phyloP scores from a whole-genome alignment of 2,797 vertebrate genomes.

The Sebastes diploproa region DNA sequence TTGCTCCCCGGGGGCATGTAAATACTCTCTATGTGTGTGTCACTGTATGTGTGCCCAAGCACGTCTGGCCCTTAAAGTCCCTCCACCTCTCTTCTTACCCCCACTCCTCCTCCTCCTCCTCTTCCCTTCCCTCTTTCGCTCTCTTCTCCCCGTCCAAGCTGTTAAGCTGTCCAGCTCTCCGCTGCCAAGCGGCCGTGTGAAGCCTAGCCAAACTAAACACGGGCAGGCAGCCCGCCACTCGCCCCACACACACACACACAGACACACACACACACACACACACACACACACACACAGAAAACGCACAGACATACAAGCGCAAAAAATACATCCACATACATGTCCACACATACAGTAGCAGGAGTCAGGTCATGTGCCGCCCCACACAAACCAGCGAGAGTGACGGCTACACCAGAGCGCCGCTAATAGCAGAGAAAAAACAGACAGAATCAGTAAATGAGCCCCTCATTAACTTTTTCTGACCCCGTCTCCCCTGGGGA shows the following conservation, averaged over 20 bases:
- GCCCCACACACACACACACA: slow-evolving; percentile 39
- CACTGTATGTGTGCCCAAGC: slow-evolving; percentile 37
- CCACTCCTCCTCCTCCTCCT: slow-evolving; percentile 45
- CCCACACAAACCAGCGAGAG: slow-evolving; percentile 64
- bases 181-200: slow-evolving; percentile 92
- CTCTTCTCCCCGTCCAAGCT: slow-evolving; percentile 87
- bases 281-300: slow-evolving; percentile 18
- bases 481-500: slow-evolving; percentile 73
- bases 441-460: slow-evolving; percentile 81
- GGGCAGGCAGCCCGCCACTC: slow-evolving; percentile 89
- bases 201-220: slow-evolving; percentile 96
- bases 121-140: slow-evolving; percentile 60
- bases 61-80: slow-evolving; percentile 66
- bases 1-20: slow-evolving; percentile 54
- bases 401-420: slow-evolving; percentile 62
- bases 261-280: neutral
- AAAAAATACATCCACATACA: slow-evolving; percentile 34
- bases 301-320: slow-evolving; percentile 16
- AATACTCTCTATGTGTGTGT: slow-evolving; percentile 46
- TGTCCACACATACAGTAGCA: slow-evolving; percentile 36
- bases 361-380: slow-evolving; percentile 68
- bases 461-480: slow-evolving; percentile 81
- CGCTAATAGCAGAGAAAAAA: slow-evolving; percentile 75
- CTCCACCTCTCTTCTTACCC: slow-evolving; percentile 66
- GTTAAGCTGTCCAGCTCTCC: slow-evolving; percentile 88